phyloP scores from a whole-genome alignment of 2,113 vertebrate species.

The human (Homo sapiens) region GRCh38 chr11:128909001-128909500 shows the following conservation, averaged over 20 bases:
- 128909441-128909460: neutral
- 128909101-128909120: neutral
- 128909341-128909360: neutral
- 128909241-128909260: neutral
- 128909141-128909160: neutral
- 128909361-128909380: neutral
- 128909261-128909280: neutral
- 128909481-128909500: neutral
- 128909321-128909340: neutral
- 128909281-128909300: neutral
- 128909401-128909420: neutral
- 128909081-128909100: neutral
- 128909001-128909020: neutral
- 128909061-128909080: neutral
- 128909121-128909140: neutral
- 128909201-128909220: neutral
- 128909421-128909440: neutral
- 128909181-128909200: neutral
- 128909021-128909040: conserved; percentile 25
- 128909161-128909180: neutral
- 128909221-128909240: neutral
- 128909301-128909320: neutral
- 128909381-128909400: neutral
- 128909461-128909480: no score
- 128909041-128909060: neutral